Percentiles rank a stretch among this genome's conserved stretches.
These are phyloP conservation scores for Amphibalanus amphitrite DNA, from an alignment of 1,140 invertebrate species.

Conservation along the genomic window DNA sequence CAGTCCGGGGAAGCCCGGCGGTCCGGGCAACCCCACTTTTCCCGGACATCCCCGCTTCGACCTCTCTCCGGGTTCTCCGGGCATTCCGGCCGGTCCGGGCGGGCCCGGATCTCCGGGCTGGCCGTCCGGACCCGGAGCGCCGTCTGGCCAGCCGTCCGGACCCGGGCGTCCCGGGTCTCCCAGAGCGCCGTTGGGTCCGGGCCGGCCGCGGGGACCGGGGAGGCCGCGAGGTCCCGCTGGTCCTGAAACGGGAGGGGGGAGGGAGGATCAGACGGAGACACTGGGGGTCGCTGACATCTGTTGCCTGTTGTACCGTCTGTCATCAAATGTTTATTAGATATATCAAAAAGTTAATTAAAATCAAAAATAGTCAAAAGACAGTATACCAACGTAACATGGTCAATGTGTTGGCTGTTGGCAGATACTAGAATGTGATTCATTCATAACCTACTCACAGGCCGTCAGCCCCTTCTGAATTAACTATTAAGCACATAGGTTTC, in stretches of 20 bases:
- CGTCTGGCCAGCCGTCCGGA: conserved; percentile 46
- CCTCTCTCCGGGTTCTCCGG: conserved; percentile 7
- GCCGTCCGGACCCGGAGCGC: conserved; percentile 35
- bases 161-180: conserved; percentile 56
- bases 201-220: conserved; percentile 41
- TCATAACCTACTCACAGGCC: no score
- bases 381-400: no score
- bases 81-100: conserved; percentile 42
- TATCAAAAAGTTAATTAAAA: conserved; percentile 17
- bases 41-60: conserved; percentile 39
- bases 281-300: no score
- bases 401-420: no score
- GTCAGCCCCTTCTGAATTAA: no score
- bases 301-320: no score
- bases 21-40: conserved; percentile 21
- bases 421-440: no score
- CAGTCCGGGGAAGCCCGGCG: conserved; percentile 36
- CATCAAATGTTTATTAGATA: no score
- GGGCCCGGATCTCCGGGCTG: conserved; percentile 15
- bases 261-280: conserved; percentile 30
- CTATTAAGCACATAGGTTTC: no score
- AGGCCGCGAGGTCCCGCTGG: conserved; percentile 33
- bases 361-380: no score
- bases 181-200: conserved; percentile 47
- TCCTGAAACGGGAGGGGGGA: no score